Percentiles rank a stretch among this genome's conserved stretches.
Evolutionary conservation across 2,888 invertebrate species (phyloP).

Genomic region (Torymus texanus): DNA sequence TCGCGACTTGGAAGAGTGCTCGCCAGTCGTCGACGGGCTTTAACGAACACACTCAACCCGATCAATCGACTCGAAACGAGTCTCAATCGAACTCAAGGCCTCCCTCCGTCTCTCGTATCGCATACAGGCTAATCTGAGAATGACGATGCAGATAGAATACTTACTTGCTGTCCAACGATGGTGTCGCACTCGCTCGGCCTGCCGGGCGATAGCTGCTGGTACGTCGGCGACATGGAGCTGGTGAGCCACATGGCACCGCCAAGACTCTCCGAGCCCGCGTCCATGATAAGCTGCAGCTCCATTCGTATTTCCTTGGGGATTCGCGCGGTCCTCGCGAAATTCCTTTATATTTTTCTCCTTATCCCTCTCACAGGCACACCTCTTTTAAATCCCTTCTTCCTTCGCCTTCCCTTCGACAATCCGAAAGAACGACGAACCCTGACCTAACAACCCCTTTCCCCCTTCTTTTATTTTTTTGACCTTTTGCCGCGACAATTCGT

Average conservation of each 20-base stretch:
- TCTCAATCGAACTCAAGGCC: neutral
- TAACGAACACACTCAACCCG: too few relatives aligned
- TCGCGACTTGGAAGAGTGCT: too few relatives aligned
- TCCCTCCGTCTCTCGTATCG: too few relatives aligned
- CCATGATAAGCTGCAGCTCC: constrained; percentile 72
- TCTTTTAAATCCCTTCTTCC: too few relatives aligned
- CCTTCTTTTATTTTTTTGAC: too few relatives aligned
- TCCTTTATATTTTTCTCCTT: neutral
- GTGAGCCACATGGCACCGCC: constrained; percentile 70
- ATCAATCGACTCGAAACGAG: neutral
- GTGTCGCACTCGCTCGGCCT: constrained; percentile 66
- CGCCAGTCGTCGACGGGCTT: too few relatives aligned
- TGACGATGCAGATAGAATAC: constrained; percentile 50
- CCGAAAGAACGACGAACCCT: too few relatives aligned
- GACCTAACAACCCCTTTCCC: too few relatives aligned
- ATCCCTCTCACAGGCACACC: too few relatives aligned
- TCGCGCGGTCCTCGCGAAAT: constrained; percentile 17
- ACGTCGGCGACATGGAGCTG: constrained; percentile 65
- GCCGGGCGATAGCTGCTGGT: constrained; percentile 69
- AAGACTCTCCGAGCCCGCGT: constrained; percentile 68
- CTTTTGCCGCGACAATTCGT: too few relatives aligned
- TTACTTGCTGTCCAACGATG: constrained; percentile 69
- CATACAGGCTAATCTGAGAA: too few relatives aligned
- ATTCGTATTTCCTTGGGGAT: constrained; percentile 54
- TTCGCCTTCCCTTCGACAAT: too few relatives aligned